Base-by-base conservation (phyloP, 2,797 vertebrate species). In the Aythya fuligula region DNA sequence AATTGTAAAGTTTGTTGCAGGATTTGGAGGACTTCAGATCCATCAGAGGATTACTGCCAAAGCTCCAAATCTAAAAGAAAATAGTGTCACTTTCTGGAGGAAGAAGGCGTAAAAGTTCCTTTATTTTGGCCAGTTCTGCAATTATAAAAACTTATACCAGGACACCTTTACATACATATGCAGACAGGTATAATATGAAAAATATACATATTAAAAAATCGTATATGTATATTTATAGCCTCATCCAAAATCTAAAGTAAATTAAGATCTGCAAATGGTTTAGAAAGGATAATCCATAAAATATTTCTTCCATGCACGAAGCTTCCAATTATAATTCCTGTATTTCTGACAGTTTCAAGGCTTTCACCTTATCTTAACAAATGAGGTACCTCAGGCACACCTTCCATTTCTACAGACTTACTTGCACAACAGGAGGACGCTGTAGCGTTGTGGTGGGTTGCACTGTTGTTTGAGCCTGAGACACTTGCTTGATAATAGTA, bases 341-440 rank as follows among this genome's bases (percentile, higher is more conserved):
- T 17, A 69, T 43, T 86, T 71, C 73, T 80, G 39, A 38, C 72
- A 85, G 47, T 6, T 47, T 77, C 27, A 34, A 64, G 39, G 61
- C 67, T 81, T 85, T 69, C 51, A 77, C 60, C 36, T 72, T 9
- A 77, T 56, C 36, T 72, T 8, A 70, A 25, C 36, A 67, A 77
- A 27, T 36, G 13, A 73, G n/a, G 30, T 8, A 38, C n/a, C 20
- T 83, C 17, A 45, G 0, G 9, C 7, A 74, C 5, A 14, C 32
- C 2, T 3, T 6, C 14, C 1, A 9, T 53, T 65, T 58, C 89
- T 38, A 43, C 43, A 72, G 83, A 96, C 97, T 97, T 87, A 99
- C 99, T 98, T 99, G 99, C 90, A 99, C 98, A 24, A 99, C 97
- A 8, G 99, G 98, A 58, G 99, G 98, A 91, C 99, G 99, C 96